phyloP scores from a whole-genome alignment of 2,888 invertebrate genomes.

The Oscheius onirici region DNA sequence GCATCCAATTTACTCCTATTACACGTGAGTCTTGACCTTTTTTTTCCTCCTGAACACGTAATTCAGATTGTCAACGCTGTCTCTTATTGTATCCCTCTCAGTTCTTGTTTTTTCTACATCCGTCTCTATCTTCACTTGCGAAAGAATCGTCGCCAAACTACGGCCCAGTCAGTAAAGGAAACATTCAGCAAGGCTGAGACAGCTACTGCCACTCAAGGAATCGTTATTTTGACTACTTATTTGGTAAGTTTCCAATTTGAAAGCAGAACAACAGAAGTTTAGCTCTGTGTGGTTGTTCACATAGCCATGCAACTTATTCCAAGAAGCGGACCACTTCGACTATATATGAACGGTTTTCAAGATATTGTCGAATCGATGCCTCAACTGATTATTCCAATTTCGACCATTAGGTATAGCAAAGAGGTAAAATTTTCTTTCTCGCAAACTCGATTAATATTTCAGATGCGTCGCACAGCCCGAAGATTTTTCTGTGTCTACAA shows the following conservation, averaged over 20 bases:
- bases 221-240: slow-evolving; percentile 10
- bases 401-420: slow-evolving; percentile 11
- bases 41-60: too few relatives aligned
- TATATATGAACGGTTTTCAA: slow-evolving; percentile 6
- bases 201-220: slow-evolving; percentile 8
- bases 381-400: slow-evolving; percentile 12
- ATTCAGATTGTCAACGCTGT: slow-evolving; percentile 14
- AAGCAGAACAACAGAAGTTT: too few relatives aligned
- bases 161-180: neutral
- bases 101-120: slow-evolving; percentile 16
- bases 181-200: neutral
- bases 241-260: slow-evolving; percentile 11
- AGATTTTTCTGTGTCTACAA: neutral
- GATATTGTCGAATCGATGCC: slow-evolving; percentile 10
- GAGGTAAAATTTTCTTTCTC: neutral
- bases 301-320: neutral
- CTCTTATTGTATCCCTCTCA: slow-evolving; percentile 18
- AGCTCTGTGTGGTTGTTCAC: neutral
- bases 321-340: neutral
- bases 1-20: neutral
- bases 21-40: neutral
- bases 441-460: neutral
- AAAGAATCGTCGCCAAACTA: neutral
- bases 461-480: neutral
- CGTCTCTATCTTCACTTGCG: neutral